Evolutionary conservation across 1,140 invertebrate genomes (phyloP), one percentile per base, ranked within the genome.

Genomic region (Pseudachorutes palmiensis): DNA sequence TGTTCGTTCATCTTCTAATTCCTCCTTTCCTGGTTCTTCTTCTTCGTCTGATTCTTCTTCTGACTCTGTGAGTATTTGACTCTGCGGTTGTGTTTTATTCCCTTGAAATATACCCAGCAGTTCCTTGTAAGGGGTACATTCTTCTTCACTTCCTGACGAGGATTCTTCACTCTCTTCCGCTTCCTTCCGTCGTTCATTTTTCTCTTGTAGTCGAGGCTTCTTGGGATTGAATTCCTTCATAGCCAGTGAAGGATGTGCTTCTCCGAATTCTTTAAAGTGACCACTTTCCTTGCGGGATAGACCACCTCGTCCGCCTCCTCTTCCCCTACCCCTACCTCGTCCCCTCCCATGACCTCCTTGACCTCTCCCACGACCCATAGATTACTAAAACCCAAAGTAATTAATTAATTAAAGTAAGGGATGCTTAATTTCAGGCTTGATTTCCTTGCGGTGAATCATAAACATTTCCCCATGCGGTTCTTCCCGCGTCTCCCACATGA

Each of bases 31-130:
- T 16, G 72, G 73, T 71, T 68, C 74, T 41, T 75, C 69, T 41
- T 57, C 68, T 9, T 62, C 63, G 0, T 71, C 65, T 67, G 75
- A 74, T 30, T 75, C 73, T 67, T 72, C 72, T 32, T 77, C 76
- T 59, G 78, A 78, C 57, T 76, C 75, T 65, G 63, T 72, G 12
- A 62, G 24, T 16, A 72, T 55, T 30, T 68, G 60, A n/a, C 58
- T 51, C 28, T 19, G 1, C 55, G 60, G 64, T 32, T 30, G 60
- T 16, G 1, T 19, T 28, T 32, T 49, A 16, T 59, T 26, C 0
- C 57, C 51, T 5, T 59, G 28, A 36, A 63, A 67, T 2, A 72
- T 22, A 9, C 64, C 9, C 19, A 72, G 45, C 1, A 72, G 48
- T 57, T 72, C 64, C 24, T 62, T 55, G 30, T 69, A 72, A 0